Conservation (phyloP, 2,888 invertebrate genomes). For the Ametastegia equiseti region DNA sequence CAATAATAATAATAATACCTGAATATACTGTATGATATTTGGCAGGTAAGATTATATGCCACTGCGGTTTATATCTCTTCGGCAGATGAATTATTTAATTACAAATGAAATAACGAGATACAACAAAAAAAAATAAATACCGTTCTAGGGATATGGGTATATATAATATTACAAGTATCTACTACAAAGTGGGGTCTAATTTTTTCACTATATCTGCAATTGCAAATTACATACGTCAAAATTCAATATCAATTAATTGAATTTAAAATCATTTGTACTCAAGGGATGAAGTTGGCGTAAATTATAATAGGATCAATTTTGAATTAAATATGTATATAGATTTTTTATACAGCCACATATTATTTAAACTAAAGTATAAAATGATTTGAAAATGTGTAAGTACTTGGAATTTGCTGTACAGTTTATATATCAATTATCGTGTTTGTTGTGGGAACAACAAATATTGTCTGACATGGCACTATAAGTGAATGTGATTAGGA, state of each 20-base stretch:
- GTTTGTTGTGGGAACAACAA: slow-evolving; percentile 38
- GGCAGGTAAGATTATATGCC: background rate
- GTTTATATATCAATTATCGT: slow-evolving; percentile 33
- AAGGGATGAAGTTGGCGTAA: background rate
- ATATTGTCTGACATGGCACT: slow-evolving; percentile 46
- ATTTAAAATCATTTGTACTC: background rate
- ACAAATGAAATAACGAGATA: slow-evolving; percentile 18
- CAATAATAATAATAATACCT: background rate
- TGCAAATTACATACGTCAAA: background rate
- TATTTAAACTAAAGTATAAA: background rate
- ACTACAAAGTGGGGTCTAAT: background rate
- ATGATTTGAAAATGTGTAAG: background rate
- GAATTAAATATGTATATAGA: too few relatives aligned
- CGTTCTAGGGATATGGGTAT: background rate
- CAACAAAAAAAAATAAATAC: background rate
- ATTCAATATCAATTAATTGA: too few relatives aligned
- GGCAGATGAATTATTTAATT: background rate
- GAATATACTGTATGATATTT: background rate
- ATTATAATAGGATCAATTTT: background rate
- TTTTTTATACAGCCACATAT: background rate
- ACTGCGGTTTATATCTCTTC: background rate
- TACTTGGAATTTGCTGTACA: slow-evolving; percentile 3
- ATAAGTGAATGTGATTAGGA: slow-evolving; percentile 35
- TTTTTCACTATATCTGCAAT: slow-evolving; percentile 6
- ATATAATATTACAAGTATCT: background rate